Evolutionary conservation across 2,113 vertebrate species (phyloP).

Genomic region (Sturnira hondurensis): DNA sequence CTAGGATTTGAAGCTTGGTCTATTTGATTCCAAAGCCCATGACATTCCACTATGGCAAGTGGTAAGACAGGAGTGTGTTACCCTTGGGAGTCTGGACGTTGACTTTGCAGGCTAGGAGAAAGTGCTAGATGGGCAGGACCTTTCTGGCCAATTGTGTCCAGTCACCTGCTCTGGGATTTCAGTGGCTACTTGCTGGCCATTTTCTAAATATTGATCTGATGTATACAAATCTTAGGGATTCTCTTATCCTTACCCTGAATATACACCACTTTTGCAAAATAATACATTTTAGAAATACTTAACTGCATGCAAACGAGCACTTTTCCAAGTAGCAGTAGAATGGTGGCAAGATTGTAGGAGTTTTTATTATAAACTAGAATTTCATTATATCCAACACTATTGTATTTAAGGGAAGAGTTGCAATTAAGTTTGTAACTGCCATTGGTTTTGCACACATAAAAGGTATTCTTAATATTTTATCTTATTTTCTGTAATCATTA

Average conservation of each 20-base stretch:
- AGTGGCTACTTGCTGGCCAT: background rate
- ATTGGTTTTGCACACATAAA: slow-evolving; percentile 43
- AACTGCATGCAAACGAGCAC: slow-evolving; percentile 32
- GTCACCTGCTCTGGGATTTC: background rate
- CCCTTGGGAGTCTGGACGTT: background rate
- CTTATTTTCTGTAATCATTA: slow-evolving; percentile 59
- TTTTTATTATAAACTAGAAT: slow-evolving; percentile 61
- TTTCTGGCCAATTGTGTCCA: background rate
- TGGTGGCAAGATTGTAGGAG: slow-evolving; percentile 45
- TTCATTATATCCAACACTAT: slow-evolving; percentile 47
- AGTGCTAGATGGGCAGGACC: background rate
- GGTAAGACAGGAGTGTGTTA: background rate
- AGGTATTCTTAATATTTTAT: slow-evolving; percentile 66
- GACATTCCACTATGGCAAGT: background rate
- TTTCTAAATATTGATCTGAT: slow-evolving; percentile 36
- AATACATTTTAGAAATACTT: slow-evolving; percentile 53
- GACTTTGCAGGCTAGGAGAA: background rate
- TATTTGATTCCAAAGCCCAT: background rate
- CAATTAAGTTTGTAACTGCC: slow-evolving; percentile 57
- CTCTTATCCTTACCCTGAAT: slow-evolving; percentile 42
- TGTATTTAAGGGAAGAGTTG: slow-evolving; percentile 61
- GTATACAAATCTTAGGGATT: background rate
- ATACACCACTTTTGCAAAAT: slow-evolving; percentile 41
- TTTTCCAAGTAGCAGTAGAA: slow-evolving; percentile 52
- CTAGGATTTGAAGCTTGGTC: slow-evolving; percentile 26